These are phyloP conservation scores for Chunga burmeisteri DNA, from an alignment of 2,113 vertebrate species.

Conservation along the genomic window DNA sequence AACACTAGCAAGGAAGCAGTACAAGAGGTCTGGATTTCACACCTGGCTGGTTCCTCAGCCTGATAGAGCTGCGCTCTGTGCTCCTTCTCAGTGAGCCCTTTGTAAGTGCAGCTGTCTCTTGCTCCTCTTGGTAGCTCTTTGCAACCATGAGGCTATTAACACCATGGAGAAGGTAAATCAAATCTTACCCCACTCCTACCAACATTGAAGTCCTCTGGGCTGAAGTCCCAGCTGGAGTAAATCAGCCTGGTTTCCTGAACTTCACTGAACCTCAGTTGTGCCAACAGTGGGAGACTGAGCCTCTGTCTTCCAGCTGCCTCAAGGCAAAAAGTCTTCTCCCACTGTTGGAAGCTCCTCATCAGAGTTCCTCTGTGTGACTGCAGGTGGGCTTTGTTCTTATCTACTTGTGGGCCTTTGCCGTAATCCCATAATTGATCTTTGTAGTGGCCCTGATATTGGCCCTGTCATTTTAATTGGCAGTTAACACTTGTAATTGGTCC, in stretches of 20 bases:
- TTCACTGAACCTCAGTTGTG: background rate
- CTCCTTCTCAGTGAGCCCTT: background rate
- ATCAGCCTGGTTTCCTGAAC: background rate
- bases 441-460: conserved; percentile 7
- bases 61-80: background rate
- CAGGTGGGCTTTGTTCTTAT: conserved; percentile 22
- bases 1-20: background rate
- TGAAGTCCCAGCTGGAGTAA: background rate
- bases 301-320: background rate
- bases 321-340: background rate
- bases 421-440: conserved; percentile 50
- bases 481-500: conserved; percentile 53
- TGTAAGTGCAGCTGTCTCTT: background rate
- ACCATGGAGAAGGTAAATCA: background rate
- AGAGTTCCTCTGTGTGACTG: background rate
- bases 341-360: background rate
- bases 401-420: background rate
- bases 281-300: background rate
- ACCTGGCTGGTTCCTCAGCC: background rate
- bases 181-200: background rate
- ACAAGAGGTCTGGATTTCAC: conserved; percentile 18
- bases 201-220: background rate
- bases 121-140: background rate
- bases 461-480: conserved; percentile 52
- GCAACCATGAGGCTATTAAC: background rate